Conservation (phyloP, 2,797 vertebrate species). For the Sylvia borin region DNA sequence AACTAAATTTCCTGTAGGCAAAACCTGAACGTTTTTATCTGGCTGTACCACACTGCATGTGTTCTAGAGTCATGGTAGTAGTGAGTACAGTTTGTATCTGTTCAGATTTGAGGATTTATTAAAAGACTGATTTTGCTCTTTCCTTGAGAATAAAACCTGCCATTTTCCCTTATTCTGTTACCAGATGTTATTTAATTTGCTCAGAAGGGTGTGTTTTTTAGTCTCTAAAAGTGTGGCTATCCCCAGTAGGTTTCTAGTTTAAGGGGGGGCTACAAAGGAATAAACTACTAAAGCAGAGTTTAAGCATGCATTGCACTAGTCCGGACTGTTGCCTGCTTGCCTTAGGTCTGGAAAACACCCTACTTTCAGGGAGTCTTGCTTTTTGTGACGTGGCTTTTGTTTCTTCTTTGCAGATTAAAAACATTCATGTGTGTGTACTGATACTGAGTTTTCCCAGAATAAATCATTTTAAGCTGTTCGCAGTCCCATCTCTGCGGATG, state of each 20-base stretch:
- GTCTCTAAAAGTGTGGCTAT: neutral
- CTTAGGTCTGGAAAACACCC: neutral
- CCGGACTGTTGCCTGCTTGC: neutral
- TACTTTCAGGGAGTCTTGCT: neutral
- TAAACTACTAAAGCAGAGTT: neutral
- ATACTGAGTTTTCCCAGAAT: neutral
- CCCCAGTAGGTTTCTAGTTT: neutral
- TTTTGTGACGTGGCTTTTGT: neutral
- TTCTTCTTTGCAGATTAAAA: neutral
- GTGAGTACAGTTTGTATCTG: neutral
- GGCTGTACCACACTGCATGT: neutral
- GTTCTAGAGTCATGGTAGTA: neutral
- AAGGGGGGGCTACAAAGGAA: neutral
- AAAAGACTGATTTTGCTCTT: neutral
- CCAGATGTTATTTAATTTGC: neutral
- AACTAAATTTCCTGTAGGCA: neutral
- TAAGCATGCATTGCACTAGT: neutral
- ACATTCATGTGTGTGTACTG: neutral
- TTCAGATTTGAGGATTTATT: neutral
- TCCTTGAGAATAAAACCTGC: neutral
- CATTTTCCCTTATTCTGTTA: neutral
- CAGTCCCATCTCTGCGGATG: neutral
- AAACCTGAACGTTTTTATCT: neutral
- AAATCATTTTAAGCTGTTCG: neutral
- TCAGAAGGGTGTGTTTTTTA: neutral